Base-by-base conservation (phyloP, 2,888 invertebrate species). In the Ornithoptera priamus region DNA sequence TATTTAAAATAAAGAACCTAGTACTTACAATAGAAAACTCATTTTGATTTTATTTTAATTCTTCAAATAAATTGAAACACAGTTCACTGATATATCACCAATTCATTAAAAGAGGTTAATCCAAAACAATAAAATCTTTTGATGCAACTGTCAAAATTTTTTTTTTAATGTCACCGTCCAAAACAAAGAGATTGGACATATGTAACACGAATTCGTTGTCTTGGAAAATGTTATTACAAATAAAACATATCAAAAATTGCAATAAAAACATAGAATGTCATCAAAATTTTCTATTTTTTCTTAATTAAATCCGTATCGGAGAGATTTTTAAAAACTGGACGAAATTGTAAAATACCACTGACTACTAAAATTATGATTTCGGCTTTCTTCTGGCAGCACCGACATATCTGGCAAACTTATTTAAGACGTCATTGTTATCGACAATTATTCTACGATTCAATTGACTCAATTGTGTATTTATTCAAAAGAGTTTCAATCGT, bases 1-100 rank as follows among this genome's bases (percentile, higher is more conserved):
- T 70, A 68, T 39, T 68, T n/a, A 15, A 63, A 50, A 68, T 30
- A 57, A 64, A 53, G 67, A 20, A 61, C 62, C 60, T 46, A 65
- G 72, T 89, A 94, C 94, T 94, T 85, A 94, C 94, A 94, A 94
- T 80, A 94, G 89, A 87, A 94, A 94, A 88, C 94, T 94, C 94
- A 94, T 94, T 81, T 86, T 93, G 80, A 68, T 74, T 72, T 74
- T 74, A 75, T 74, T 72, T 62, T 77, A 75, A 73, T 75, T 74
- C 75, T 76, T 75, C 75, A 68, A 76, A 76, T 77, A 74, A 72
- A 74, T 71, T 76, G 73, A 77, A 77, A 57, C 77, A 77, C 76
- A 74, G 73, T 79, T 72, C 75, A 78, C 73, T 77, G 76, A 74
- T 75, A 78, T 81, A 85, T 81, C 85, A 88, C 85, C 81, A 77